These are phyloP conservation scores for Leptosomus discolor DNA, from an alignment of 2,113 vertebrate species.

Conservation along the genomic window DNA sequence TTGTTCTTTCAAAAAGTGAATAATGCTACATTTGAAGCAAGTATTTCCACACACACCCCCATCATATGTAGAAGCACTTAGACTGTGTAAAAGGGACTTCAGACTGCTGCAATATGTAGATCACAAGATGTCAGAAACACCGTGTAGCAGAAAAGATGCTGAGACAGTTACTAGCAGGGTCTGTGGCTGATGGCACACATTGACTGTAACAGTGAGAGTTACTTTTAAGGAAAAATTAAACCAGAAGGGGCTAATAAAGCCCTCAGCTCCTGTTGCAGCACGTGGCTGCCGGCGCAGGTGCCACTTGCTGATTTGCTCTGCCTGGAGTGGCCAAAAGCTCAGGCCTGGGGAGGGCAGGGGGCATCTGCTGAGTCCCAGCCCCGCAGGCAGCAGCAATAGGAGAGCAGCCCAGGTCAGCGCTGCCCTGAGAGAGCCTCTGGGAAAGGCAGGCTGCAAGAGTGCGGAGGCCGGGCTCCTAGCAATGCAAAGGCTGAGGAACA, in stretches of 20 bases:
- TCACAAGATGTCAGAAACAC: not conserved
- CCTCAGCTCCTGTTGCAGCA: accelerated
- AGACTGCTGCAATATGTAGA: accelerated
- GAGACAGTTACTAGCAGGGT: not conserved
- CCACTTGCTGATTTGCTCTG: not conserved
- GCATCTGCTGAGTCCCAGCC: too few relatives aligned
- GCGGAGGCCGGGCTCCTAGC: not conserved
- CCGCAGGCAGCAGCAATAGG: not conserved
- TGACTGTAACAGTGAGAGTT: not conserved
- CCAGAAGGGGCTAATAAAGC: not conserved
- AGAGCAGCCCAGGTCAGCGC: accelerated
- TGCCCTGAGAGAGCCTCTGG: accelerated
- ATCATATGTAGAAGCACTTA: not conserved
- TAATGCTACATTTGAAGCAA: not conserved
- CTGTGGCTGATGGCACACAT: accelerated
- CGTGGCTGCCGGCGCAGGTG: not conserved
- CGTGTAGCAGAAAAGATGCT: not conserved
- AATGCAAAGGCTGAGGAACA: not conserved
- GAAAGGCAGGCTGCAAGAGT: not conserved
- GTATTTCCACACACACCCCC: not conserved
- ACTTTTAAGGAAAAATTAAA: not conserved
- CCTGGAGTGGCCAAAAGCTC: not conserved
- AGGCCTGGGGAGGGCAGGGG: not conserved
- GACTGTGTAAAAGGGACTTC: not conserved
- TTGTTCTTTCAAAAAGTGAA: not conserved